Evolutionary conservation across 2,797 vertebrate species (phyloP), one percentile per base, ranked within the genome.

Genomic region (Microcaecilia unicolor): DNA sequence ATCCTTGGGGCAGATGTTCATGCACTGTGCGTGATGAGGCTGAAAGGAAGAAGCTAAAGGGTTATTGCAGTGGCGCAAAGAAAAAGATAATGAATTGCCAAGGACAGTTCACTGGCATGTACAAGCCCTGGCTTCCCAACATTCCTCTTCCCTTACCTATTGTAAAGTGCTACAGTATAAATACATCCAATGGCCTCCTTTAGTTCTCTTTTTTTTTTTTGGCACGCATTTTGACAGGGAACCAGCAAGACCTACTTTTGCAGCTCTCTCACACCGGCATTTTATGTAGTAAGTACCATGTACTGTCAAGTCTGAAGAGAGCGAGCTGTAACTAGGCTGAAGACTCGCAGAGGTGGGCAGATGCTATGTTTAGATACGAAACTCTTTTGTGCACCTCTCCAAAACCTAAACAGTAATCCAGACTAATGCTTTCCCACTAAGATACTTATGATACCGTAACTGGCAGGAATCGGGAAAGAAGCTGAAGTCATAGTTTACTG

Each of bases 351-450:
- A 16, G 37, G 42, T 38, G 30, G 11, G 5, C 17, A 31, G 31
- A 29, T 48, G 49, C 25, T 57, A 37, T 40, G 7, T 63, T 58
- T 24, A 31, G 33, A 44, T 41, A 22, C 28, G 2, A 34, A 51
- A 12, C 10, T 7, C 22, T 46, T 37, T 24, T 5, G 41, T 15
- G 27, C 31, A 7, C 53, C 2, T 0, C 34, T 42, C n/a, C n/a
- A n/a, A n/a, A n/a, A n/a, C n/a, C n/a, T n/a, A 55, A 27, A 44
- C 41, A 4, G 38, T 49, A 32, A 49, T 30, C 6, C 2, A 40
- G 41, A 54, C 19, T 5, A 24, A 49, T 42, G 39, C 33, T 48
- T 58, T 49, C 16, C n/a, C n/a, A 3, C 28, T 25, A 44, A 22
- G 18, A 36, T 24, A 24, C 13, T 41, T 51, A 50, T 42, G 33